Conservation (phyloP, 2,113 vertebrate genomes). For the Xiphophorus couchianus region DNA sequence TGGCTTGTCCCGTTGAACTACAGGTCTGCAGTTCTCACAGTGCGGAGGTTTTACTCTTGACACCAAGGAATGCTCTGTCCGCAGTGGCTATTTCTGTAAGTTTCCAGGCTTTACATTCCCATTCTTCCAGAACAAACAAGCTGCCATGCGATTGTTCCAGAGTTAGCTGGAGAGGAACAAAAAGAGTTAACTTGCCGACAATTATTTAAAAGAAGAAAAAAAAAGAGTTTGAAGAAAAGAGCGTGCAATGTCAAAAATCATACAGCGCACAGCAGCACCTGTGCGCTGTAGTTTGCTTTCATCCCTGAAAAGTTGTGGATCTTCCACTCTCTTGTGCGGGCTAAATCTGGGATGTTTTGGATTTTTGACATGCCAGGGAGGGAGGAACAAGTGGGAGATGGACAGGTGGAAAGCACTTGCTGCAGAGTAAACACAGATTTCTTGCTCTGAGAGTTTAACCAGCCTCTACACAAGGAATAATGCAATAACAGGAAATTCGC, state of each 20-base stretch:
- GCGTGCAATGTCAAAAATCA: conserved; percentile 1
- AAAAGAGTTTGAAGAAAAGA: conserved; percentile 1
- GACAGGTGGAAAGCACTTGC: conserved; percentile 75
- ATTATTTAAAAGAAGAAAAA: background rate
- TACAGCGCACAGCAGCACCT: background rate
- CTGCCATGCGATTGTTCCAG: conserved; percentile 10
- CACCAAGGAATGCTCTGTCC: conserved; percentile 56
- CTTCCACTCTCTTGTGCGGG: conserved; percentile 6
- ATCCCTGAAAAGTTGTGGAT: background rate
- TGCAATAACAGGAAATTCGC: background rate
- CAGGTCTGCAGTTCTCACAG: conserved; percentile 20
- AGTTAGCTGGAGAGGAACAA: background rate
- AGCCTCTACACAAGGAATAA: background rate
- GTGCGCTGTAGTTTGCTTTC: background rate
- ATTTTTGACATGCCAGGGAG: conserved; percentile 52
- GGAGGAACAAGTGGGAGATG: conserved; percentile 62
- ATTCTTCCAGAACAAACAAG: conserved; percentile 55
- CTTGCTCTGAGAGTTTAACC: background rate
- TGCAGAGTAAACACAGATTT: conserved; percentile 26
- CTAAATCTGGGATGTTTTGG: conserved; percentile 39
- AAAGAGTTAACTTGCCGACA: background rate
- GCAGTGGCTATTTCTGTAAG: conserved; percentile 65
- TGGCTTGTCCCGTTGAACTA: background rate
- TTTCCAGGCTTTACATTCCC: conserved; percentile 66
- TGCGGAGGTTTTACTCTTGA: conserved; percentile 62